Evolutionary conservation across 2,113 vertebrate genomes (phyloP).

Genomic region (Eolophus roseicapilla): DNA sequence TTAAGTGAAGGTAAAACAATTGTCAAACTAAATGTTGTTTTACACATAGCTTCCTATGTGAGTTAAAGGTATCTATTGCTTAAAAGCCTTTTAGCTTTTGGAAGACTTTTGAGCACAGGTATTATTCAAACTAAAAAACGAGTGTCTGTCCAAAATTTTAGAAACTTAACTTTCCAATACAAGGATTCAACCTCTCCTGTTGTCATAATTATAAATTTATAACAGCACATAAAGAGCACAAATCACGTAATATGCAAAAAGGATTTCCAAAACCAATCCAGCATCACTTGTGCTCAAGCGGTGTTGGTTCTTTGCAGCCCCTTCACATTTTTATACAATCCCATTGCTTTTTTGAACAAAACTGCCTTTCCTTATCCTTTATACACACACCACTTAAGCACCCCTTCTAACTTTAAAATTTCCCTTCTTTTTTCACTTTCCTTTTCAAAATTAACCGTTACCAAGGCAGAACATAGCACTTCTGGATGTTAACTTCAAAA

Average conservation of each 20-base stretch:
- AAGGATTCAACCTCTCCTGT: not conserved
- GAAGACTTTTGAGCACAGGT: not conserved
- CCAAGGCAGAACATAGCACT: not conserved
- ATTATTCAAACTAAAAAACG: not conserved
- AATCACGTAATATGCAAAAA: not conserved
- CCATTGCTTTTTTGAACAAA: not conserved
- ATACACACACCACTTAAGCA: not conserved
- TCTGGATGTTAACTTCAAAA: not conserved
- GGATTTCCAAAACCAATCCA: not conserved
- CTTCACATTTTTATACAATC: not conserved
- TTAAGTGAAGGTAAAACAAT: not conserved
- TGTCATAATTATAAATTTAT: not conserved
- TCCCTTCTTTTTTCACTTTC: not conserved
- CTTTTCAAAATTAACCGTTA: not conserved
- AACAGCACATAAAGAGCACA: not conserved
- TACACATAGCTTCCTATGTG: not conserved
- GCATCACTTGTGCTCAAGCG: not conserved
- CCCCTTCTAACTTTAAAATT: not conserved
- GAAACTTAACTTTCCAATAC: not conserved
- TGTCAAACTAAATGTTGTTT: not conserved
- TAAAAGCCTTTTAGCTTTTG: not conserved
- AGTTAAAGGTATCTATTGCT: not conserved
- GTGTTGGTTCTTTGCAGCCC: not conserved
- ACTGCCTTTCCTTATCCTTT: not conserved
- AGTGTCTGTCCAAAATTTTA: not conserved